phyloP scores from a whole-genome alignment of 2,797 vertebrate species.

The Cyprinella venusta region DNA sequence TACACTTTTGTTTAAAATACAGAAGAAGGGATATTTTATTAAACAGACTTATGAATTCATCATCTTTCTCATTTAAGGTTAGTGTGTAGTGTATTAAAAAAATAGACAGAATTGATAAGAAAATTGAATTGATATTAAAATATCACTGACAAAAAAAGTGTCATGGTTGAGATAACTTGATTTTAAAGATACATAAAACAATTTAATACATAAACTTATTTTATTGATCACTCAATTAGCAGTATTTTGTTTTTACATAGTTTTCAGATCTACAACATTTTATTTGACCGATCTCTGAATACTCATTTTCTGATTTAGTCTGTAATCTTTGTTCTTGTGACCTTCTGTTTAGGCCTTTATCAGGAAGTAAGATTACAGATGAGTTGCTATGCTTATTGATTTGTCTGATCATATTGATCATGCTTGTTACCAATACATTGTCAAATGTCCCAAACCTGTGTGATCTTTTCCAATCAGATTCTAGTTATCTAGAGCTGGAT shows the following conservation, averaged over 20 bases:
- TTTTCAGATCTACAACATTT: not conserved
- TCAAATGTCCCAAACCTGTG: not conserved
- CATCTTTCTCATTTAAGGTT: no score
- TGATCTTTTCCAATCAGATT: not conserved
- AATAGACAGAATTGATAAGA: no score
- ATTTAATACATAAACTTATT: not conserved
- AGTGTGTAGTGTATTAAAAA: no score
- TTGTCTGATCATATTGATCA: not conserved
- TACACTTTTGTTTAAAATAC: not conserved
- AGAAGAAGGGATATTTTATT: not conserved
- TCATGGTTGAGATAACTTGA: fast-evolving
- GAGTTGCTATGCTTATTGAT: not conserved
- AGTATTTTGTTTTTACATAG: not conserved
- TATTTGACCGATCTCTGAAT: not conserved
- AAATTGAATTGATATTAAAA: no score
- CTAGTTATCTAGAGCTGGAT: not conserved
- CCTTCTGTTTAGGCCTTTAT: not conserved
- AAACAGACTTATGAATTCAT: not conserved
- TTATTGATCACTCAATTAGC: not conserved
- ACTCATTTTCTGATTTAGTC: not conserved
- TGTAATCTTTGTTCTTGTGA: not conserved
- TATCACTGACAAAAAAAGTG: not conserved
- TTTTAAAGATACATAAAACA: no score
- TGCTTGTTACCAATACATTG: not conserved
- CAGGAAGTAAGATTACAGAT: not conserved